A percentile compares a stretch with the other conserved stretches of the same genome.
phyloP scores from a whole-genome alignment of 2,888 invertebrate species.

The Allolobophora icterica region DNA sequence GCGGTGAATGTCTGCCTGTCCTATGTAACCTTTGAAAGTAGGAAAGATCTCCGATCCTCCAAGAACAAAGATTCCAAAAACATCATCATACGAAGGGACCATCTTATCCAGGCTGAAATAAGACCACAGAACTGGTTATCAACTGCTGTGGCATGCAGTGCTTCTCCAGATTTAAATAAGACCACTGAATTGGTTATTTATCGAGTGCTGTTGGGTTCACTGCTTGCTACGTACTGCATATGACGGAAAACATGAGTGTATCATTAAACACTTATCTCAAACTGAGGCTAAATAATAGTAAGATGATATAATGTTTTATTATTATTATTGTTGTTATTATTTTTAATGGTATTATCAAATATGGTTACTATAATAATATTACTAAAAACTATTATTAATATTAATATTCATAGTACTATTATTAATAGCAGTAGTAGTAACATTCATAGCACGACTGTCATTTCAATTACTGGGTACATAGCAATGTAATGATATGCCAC shows the following conservation, averaged over 20 bases:
- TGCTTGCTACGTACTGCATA: too few relatives aligned
- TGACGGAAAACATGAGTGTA: too few relatives aligned
- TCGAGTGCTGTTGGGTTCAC: too few relatives aligned
- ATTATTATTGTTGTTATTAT: too few relatives aligned
- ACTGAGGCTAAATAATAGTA: neutral
- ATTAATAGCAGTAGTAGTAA: neutral
- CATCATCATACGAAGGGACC: slow-evolving; percentile 52
- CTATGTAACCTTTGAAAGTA: slow-evolving; percentile 60
- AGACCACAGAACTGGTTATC: neutral
- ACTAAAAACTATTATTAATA: too few relatives aligned
- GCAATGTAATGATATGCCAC: too few relatives aligned
- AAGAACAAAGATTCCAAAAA: slow-evolving; percentile 53
- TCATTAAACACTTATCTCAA: neutral
- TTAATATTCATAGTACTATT: too few relatives aligned
- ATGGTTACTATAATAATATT: too few relatives aligned
- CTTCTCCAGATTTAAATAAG: too few relatives aligned
- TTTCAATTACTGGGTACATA: neutral
- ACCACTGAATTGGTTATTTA: too few relatives aligned
- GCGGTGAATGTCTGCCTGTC: slow-evolving; percentile 55
- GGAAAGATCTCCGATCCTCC: slow-evolving; percentile 57
- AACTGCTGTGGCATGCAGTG: neutral
- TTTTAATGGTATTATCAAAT: too few relatives aligned
- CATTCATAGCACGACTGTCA: neutral
- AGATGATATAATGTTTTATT: neutral
- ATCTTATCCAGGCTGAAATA: neutral